Percentiles rank a stretch among this genome's conserved stretches.
These are phyloP conservation scores for Crocuta crocuta DNA, from an alignment of 2,113 vertebrate species.

Conservation along the genomic window DNA sequence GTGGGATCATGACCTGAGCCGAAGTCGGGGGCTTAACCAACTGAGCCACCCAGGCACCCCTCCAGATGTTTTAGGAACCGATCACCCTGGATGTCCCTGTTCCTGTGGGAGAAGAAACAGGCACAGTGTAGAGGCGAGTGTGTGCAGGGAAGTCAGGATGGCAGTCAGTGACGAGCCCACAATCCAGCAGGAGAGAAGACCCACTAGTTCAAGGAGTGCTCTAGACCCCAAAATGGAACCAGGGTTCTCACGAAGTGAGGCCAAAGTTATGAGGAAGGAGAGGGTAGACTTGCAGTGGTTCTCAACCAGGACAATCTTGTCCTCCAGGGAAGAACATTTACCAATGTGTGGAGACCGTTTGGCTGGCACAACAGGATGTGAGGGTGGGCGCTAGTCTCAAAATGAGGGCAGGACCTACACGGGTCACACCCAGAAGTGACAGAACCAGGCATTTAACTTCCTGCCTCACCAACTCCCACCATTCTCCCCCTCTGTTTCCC, in stretches of 20 bases:
- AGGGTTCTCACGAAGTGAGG: neutral
- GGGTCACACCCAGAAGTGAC: neutral
- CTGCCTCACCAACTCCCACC: neutral
- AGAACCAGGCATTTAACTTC: neutral
- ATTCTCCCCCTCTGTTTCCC: neutral
- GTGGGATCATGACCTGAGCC: too few species aligned
- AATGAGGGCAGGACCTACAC: neutral
- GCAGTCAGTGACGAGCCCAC: neutral
- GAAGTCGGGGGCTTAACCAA: too few species aligned
- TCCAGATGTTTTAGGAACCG: neutral
- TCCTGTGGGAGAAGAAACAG: neutral
- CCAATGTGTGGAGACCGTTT: neutral
- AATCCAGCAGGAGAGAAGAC: neutral
- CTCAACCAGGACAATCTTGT: neutral
- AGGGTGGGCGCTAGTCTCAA: neutral
- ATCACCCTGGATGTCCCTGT: neutral
- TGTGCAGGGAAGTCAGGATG: neutral
- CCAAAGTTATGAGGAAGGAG: neutral
- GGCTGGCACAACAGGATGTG: neutral
- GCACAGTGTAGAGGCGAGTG: too few species aligned
- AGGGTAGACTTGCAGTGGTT: neutral
- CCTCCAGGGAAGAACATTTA: neutral
- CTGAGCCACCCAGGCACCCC: too few species aligned
- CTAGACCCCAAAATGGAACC: neutral
- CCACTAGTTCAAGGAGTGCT: fast-evolving